Evolutionary conservation across 2,888 invertebrate species (phyloP).

Genomic region (Schrankia costaestrigalis): DNA sequence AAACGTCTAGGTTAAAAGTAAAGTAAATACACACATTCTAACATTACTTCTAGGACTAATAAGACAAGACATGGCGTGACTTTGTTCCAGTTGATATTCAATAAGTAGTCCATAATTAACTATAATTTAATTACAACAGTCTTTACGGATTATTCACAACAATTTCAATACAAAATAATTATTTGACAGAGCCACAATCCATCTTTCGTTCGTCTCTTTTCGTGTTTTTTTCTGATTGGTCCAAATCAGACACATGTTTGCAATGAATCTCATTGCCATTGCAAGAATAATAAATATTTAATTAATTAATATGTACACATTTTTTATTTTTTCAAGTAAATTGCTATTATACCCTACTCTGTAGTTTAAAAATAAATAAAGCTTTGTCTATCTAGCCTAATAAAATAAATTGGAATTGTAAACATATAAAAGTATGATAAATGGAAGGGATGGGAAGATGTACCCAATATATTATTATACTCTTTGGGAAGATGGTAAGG

Average conservation of each 20-base stretch:
- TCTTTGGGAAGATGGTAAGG: too few species aligned
- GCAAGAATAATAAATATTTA: not conserved
- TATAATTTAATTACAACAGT: constrained; percentile 50
- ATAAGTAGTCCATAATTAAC: constrained; percentile 76
- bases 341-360: too few species aligned
- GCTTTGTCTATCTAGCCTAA: too few species aligned
- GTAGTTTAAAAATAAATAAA: too few species aligned
- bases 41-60: constrained; percentile 84
- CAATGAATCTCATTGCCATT: constrained; percentile 13
- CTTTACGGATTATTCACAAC: constrained; percentile 46
- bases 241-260: constrained; percentile 64
- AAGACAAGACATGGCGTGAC: constrained; percentile 84
- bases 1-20: constrained; percentile 35
- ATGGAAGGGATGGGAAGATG: too few species aligned
- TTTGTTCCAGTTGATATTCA: constrained; percentile 82
- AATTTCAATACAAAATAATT: constrained; percentile 64
- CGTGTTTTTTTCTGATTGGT: constrained; percentile 80
- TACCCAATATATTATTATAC: too few species aligned
- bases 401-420: too few species aligned
- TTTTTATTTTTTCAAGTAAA: too few species aligned
- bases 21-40: constrained; percentile 80
- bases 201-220: constrained; percentile 76
- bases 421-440: not conserved
- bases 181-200: constrained; percentile 71
- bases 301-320: too few species aligned